These are phyloP conservation scores for Lota lota DNA, from an alignment of 2,113 vertebrate species.

Conservation along the genomic window DNA sequence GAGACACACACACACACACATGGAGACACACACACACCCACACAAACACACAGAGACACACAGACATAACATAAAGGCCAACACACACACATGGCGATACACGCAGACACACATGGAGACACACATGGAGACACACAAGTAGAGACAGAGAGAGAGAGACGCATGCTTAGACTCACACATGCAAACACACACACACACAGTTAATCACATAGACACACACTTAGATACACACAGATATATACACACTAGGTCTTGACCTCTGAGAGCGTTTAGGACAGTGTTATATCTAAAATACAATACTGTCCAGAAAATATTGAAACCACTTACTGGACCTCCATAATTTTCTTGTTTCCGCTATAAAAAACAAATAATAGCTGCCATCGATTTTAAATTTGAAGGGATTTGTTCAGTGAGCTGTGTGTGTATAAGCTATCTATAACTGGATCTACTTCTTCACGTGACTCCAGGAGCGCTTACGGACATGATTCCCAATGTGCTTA, in stretches of 20 bases:
- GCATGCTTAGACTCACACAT: constrained; percentile 21
- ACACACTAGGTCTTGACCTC: not conserved
- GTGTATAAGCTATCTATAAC: not conserved
- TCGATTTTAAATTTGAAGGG: too few relatives aligned
- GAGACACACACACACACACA: constrained; percentile 20
- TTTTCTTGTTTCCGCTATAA: too few relatives aligned
- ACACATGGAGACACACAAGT: not conserved
- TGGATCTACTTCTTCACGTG: not conserved
- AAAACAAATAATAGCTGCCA: too few relatives aligned
- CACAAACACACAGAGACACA: not conserved
- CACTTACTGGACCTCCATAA: too few relatives aligned
- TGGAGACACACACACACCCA: too few relatives aligned
- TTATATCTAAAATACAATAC: constrained; percentile 22
- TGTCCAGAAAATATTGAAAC: constrained; percentile 27
- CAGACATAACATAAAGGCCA: not conserved
- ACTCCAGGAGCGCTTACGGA: constrained; percentile 7
- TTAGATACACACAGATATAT: too few relatives aligned
- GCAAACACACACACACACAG: not conserved
- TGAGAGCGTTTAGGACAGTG: not conserved
- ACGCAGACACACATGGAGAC: constrained; percentile 28
- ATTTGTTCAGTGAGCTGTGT: too few relatives aligned
- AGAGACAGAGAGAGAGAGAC: not conserved
- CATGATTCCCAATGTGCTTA: constrained; percentile 21
- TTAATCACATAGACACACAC: too few relatives aligned
- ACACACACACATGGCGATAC: not conserved